Conservation (phyloP, 2,113 vertebrate species). For the Hemicordylus capensis region DNA sequence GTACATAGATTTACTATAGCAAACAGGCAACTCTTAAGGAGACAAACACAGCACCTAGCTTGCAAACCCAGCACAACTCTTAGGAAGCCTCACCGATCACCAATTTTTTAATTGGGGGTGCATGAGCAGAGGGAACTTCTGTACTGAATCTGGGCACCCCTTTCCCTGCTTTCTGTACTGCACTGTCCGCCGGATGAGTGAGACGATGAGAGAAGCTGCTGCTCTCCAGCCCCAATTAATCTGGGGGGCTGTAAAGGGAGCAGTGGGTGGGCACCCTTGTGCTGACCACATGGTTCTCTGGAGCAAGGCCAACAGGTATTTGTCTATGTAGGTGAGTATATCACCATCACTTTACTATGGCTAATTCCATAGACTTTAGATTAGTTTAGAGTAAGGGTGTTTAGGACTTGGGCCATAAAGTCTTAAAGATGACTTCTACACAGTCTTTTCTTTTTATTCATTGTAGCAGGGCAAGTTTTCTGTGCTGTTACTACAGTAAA, state of each 20-base stretch:
- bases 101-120: too few relatives aligned
- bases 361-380: neutral
- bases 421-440: neutral
- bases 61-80: neutral
- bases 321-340: neutral
- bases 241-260: neutral
- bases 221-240: neutral
- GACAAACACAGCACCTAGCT: neutral
- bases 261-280: neutral
- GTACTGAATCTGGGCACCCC: neutral
- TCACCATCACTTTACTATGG: neutral
- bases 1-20: neutral
- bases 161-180: neutral
- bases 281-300: neutral
- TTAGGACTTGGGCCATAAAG: neutral
- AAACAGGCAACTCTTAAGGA: neutral
- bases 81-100: neutral
- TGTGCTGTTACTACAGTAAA: neutral
- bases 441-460: neutral
- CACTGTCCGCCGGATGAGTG: neutral
- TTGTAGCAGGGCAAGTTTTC: neutral
- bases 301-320: neutral
- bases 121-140: neutral
- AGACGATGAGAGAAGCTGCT: neutral
- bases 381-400: neutral